Conservation (phyloP, 2,113 vertebrate genomes). For the Pristiophorus japonicus region DNA sequence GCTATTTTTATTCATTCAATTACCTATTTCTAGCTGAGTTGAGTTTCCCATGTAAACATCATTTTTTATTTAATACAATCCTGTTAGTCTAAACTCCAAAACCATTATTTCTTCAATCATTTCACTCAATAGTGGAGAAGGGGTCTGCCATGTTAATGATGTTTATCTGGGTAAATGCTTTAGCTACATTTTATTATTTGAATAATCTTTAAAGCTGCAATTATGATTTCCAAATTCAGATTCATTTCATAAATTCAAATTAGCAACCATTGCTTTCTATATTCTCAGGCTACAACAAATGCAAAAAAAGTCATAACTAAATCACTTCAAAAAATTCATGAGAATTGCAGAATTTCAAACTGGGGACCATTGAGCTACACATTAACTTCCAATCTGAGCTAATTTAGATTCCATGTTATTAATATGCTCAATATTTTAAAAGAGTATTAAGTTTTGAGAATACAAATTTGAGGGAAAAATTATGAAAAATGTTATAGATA, state of each 20-base stretch:
- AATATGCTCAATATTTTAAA: not conserved
- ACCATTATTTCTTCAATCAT: too few species aligned
- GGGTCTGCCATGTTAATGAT: not conserved
- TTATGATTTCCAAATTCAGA: not conserved
- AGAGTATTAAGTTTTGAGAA: not conserved
- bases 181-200: not conserved
- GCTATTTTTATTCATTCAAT: not conserved
- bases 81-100: not conserved
- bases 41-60: not conserved
- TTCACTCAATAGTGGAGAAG: not conserved
- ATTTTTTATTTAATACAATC: not conserved
- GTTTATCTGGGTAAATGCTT: not conserved
- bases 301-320: not conserved
- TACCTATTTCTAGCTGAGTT: not conserved
- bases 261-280: not conserved
- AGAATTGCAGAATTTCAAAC: not conserved
- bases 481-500: not conserved
- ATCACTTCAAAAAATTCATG: not conserved
- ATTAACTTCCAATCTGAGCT: not conserved
- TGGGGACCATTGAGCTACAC: not conserved
- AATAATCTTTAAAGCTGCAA: not conserved
- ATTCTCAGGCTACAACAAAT: not conserved
- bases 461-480: not conserved
- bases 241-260: not conserved
- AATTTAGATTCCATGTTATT: not conserved